phyloP scores from a whole-genome alignment of 2,113 vertebrate species.

The Melozone crissalis region DNA sequence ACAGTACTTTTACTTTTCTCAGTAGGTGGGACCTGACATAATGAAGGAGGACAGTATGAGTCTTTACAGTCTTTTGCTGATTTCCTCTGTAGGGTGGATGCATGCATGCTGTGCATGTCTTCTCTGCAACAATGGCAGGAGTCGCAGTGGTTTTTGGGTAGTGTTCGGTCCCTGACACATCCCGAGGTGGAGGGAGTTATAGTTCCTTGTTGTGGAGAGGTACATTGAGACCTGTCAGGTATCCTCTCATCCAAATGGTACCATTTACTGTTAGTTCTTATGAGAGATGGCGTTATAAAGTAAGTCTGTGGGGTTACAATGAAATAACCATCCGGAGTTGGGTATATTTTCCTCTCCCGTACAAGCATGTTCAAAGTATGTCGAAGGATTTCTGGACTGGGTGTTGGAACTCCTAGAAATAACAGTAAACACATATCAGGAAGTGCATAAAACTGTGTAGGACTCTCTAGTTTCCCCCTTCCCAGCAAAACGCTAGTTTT shows the following conservation, averaged over 20 bases:
- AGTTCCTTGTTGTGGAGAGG: slow-evolving; percentile 92
- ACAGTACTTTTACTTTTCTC: slow-evolving; percentile 94
- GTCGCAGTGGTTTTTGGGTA: slow-evolving; percentile 93
- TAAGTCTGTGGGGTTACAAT: slow-evolving; percentile 98
- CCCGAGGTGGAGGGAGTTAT: slow-evolving; percentile 91
- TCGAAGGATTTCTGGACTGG: slow-evolving; percentile 93
- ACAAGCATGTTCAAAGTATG: slow-evolving; percentile 96
- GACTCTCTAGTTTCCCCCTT: neutral
- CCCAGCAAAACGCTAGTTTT: neutral
- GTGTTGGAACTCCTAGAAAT: slow-evolving; percentile 91
- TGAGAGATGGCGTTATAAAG: slow-evolving; percentile 96
- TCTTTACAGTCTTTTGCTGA: slow-evolving; percentile 92
- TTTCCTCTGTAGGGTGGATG: slow-evolving; percentile 90
- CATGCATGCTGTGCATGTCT: slow-evolving; percentile 89
- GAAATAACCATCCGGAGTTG: slow-evolving; percentile 95
- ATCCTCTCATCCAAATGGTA: slow-evolving; percentile 97
- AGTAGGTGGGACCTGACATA: slow-evolving; percentile 84
- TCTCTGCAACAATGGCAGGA: slow-evolving; percentile 89
- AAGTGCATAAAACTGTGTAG: neutral
- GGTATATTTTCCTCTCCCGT: slow-evolving; percentile 97
- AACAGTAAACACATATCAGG: slow-evolving; percentile 36
- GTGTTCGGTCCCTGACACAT: slow-evolving; percentile 87
- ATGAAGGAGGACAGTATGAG: slow-evolving; percentile 78
- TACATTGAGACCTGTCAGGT: slow-evolving; percentile 90
- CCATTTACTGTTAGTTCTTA: slow-evolving; percentile 98